Conservation (phyloP, 2,888 invertebrate genomes). For the Adela reaumurella region DNA sequence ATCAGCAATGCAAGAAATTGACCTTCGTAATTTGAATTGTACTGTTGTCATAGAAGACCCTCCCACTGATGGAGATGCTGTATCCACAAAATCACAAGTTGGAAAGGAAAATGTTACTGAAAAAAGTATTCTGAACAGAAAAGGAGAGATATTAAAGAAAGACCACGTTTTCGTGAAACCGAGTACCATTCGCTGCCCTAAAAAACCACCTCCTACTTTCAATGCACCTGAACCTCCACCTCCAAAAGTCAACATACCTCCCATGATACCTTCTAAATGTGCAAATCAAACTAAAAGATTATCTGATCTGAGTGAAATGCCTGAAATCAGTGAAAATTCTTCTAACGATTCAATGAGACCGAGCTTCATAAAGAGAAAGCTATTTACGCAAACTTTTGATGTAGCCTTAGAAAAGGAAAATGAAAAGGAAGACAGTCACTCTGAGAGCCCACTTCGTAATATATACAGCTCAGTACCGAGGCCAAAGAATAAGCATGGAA, state of each 20-base stretch:
- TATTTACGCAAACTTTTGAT: constrained; percentile 40
- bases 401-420: constrained; percentile 27
- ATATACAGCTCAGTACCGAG: constrained; percentile 23
- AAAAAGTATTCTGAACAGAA: too few species aligned
- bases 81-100: background rate
- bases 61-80: too few species aligned
- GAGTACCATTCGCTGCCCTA: background rate
- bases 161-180: background rate
- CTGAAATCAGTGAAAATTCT: constrained; percentile 9
- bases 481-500: constrained; percentile 36
- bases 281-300: background rate
- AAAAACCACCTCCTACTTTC: background rate
- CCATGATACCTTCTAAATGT: background rate
- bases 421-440: constrained; percentile 21
- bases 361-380: constrained; percentile 42
- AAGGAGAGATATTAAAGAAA: background rate
- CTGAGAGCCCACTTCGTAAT: too few species aligned
- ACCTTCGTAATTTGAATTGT: background rate
- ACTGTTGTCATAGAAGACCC: background rate
- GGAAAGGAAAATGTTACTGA: background rate
- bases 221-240: background rate
- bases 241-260: too few species aligned
- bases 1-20: background rate
- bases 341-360: constrained; percentile 31
- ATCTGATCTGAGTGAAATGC: constrained; percentile 19